These are phyloP conservation scores for Gasterosteus nipponicus DNA, from an alignment of 2,113 vertebrate genomes.

Conservation along the genomic window DNA sequence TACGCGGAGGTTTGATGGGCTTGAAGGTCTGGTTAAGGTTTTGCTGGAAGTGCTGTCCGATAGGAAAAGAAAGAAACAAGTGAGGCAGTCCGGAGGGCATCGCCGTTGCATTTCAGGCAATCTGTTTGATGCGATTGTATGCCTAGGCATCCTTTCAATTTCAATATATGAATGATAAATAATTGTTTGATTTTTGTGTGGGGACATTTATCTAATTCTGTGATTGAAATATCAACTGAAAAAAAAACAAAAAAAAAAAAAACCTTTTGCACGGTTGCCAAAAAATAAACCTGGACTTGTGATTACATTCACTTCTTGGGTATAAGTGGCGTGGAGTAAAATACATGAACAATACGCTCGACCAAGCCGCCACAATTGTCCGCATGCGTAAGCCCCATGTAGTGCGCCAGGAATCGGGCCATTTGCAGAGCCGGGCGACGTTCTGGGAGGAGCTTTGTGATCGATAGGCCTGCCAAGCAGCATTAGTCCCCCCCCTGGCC, in stretches of 20 bases:
- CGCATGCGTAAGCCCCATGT: slow-evolving; percentile 19
- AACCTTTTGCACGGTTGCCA: too few species aligned
- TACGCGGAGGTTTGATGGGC: slow-evolving; percentile 40
- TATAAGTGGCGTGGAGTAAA: neutral
- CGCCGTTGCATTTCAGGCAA: neutral
- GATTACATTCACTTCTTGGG: neutral
- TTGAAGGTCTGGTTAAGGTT: slow-evolving; percentile 9
- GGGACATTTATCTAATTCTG: neutral
- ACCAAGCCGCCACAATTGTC: slow-evolving; percentile 2
- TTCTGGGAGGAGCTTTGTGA: slow-evolving; percentile 57
- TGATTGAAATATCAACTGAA: neutral
- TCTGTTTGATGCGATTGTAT: slow-evolving; percentile 8
- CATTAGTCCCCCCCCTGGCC: slow-evolving; percentile 68
- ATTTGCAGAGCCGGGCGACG: slow-evolving; percentile 34
- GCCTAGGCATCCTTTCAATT: neutral
- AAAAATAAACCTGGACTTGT: too few species aligned
- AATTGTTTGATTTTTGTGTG: too few species aligned
- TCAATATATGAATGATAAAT: neutral
- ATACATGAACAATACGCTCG: neutral
- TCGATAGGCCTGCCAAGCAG: slow-evolving; percentile 78
- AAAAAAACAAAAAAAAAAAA: too few species aligned
- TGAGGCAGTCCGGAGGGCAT: slow-evolving; percentile 6
- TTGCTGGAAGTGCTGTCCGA: slow-evolving; percentile 16
- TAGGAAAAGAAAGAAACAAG: neutral
- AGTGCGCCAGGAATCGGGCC: slow-evolving; percentile 13